Percentiles rank a stretch among this genome's conserved stretches.
Conservation (phyloP, 2,797 vertebrate genomes). For the Sebastes jordani region DNA sequence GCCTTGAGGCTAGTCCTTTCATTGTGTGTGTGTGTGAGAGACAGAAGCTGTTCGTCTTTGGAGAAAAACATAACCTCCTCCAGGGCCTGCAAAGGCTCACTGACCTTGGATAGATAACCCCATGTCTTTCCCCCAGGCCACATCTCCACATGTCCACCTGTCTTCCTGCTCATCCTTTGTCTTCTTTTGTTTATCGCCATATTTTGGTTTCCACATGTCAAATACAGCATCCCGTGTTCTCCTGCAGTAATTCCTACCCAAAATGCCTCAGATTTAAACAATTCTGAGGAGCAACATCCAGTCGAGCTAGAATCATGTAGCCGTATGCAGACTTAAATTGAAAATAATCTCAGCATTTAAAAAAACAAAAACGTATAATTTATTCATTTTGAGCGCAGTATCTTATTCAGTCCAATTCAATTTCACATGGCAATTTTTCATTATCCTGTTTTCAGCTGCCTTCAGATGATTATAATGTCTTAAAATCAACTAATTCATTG, state of each 20-base stretch:
- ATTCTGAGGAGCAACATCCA: background rate
- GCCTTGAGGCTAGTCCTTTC: constrained; percentile 39
- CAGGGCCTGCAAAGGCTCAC: constrained; percentile 39
- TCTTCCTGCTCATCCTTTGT: constrained; percentile 37
- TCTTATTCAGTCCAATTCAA: background rate
- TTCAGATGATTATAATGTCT: background rate
- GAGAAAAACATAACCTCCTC: constrained; percentile 37
- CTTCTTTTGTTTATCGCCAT: constrained; percentile 18
- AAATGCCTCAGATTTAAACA: constrained; percentile 1
- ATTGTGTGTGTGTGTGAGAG: constrained; percentile 19
- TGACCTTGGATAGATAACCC: constrained; percentile 37
- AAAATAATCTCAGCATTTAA: background rate
- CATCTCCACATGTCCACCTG: constrained; percentile 45
- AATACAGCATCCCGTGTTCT: background rate
- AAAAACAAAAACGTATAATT: background rate
- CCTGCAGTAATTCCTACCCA: background rate
- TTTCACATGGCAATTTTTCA: background rate
- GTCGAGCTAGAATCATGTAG: background rate
- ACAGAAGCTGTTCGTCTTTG: constrained; percentile 44
- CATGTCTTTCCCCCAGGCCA: constrained; percentile 29
- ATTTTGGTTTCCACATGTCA: background rate
- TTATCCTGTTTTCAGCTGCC: background rate
- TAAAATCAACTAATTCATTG: background rate
- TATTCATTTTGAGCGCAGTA: background rate
- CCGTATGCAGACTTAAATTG: background rate